These are phyloP conservation scores for Beroe ovata DNA, from an alignment of 37 sponge, comb jelly and placozoan species.

Conservation along the genomic window DNA sequence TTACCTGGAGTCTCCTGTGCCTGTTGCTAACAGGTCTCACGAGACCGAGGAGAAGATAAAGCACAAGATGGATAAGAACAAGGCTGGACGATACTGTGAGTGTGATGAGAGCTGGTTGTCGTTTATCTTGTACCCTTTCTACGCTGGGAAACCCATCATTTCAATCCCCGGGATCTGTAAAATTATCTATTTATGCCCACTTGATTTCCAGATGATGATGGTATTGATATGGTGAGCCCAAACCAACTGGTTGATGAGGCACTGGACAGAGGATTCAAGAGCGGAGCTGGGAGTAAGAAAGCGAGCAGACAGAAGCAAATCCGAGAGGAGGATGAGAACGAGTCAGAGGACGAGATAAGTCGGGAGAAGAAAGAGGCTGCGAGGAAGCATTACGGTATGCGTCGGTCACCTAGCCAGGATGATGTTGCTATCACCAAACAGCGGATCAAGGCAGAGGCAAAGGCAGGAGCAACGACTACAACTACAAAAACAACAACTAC, in stretches of 20 bases:
- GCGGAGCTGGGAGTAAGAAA: not conserved
- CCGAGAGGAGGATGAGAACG: not conserved
- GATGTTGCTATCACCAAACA: slow-evolving; percentile 10
- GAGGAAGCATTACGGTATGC: slow-evolving; percentile 42
- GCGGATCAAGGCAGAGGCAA: slow-evolving; percentile 22
- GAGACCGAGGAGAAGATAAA: slow-evolving; percentile 62
- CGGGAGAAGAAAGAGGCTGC: slow-evolving; percentile 62
- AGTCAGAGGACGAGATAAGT: slow-evolving; percentile 17
- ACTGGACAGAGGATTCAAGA: slow-evolving; percentile 50
- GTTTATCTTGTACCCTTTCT: too few species aligned
- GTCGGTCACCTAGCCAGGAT: not conserved
- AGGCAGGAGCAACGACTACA: not conserved
- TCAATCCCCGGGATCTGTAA: too few species aligned
- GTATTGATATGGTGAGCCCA: slow-evolving; percentile 49
- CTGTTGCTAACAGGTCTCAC: slow-evolving; percentile 41
- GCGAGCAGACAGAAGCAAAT: not conserved
- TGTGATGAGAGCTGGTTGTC: not conserved
- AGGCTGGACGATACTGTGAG: slow-evolving; percentile 48
- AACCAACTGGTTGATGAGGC: slow-evolving; percentile 36
- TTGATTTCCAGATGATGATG: slow-evolving; percentile 41
- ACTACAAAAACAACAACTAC: not conserved
- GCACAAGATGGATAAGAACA: slow-evolving; percentile 19
- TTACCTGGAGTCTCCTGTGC: slow-evolving; percentile 58
- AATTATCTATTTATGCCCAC: too few species aligned
- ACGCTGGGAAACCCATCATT: too few species aligned